Base-by-base conservation (phyloP, 2,888 invertebrate genomes). In the Epinotia demarniana region DNA sequence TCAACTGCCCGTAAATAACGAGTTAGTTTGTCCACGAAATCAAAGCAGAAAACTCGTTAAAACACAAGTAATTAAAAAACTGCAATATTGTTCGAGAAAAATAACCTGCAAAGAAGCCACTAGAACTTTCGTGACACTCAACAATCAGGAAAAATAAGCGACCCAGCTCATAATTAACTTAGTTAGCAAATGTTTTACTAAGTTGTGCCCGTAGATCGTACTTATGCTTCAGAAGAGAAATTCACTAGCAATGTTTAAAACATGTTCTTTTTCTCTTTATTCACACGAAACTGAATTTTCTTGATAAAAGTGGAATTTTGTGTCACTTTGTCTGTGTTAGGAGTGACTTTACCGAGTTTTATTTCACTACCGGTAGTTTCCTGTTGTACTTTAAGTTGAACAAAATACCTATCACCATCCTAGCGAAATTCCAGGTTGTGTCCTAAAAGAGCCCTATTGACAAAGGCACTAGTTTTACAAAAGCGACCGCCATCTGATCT, bases 111-210 rank as follows among this genome's bases (percentile, higher is more conserved):
- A 64, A 68, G 70, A 66, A 64, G 61, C 71, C 75, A 53, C 66
- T 74, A 19, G 57, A 74, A 74, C 69, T 74, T 74, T 19, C 9
- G 69, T 69, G 73, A 74, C 73, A 74, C 73, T 64, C 69, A 72
- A 76, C 72, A 75, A 83, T 85, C 79, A 79, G 79, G 79, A 78
- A 75, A 79, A 81, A 82, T 77, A 77, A 81, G 82, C 79, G 80
- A 81, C 78, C 77, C 79, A 79, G 81, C 81, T 84, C 77, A 78
- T 86, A 84, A 86, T 85, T 85, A 85, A 85, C 81, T 85, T 84
- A 79, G 81, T 79, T 81, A 80, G 80, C 80, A 83, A 85, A 84
- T 83, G 85, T 85, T 82, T 80, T 76, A 77, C 81, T 68, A 80
- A 82, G 80, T 82, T 82, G 78, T 69, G 3, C 23, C 3, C 23